A percentile compares a stretch with the other conserved stretches of the same genome.
Evolutionary conservation across 2,113 vertebrate genomes (phyloP).

Genomic region (Rhizomys pruinosus): DNA sequence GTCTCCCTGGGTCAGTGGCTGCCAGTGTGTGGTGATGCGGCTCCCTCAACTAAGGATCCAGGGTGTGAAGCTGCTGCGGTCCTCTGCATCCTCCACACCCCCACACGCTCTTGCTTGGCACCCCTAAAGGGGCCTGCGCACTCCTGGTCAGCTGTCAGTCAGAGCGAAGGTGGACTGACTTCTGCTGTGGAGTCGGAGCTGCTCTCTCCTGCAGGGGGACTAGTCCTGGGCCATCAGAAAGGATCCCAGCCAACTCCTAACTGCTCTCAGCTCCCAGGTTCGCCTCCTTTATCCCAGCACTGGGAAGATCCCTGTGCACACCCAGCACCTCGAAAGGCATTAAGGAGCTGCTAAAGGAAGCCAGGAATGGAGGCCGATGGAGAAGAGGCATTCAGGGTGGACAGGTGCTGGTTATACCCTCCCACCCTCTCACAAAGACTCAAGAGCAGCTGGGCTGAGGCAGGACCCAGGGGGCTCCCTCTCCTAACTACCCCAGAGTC

Average conservation of each 20-base stretch:
- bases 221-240: accelerated
- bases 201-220: accelerated
- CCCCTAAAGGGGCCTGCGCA: not conserved
- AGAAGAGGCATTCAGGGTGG: too few relatives aligned
- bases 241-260: too few relatives aligned
- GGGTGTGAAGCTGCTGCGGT: not conserved
- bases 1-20: not conserved
- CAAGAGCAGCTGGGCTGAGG: not conserved
- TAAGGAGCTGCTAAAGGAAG: not conserved
- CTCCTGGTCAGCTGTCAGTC: not conserved
- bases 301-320: not conserved
- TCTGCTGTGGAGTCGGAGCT: too few relatives aligned
- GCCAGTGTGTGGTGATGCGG: accelerated
- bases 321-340: not conserved
- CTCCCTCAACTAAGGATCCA: too few relatives aligned
- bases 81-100: too few relatives aligned
- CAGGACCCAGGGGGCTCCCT: accelerated
- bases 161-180: too few relatives aligned
- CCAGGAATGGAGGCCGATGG: not conserved
- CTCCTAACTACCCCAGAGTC: not conserved
- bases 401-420: too few relatives aligned
- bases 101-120: not conserved
- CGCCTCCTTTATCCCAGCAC: not conserved
- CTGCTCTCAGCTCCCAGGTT: not conserved
- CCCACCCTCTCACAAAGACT: accelerated